These are phyloP conservation scores for Ciona savignyi DNA, from an alignment of 23 tunicate species.

Conservation along the genomic window DNA sequence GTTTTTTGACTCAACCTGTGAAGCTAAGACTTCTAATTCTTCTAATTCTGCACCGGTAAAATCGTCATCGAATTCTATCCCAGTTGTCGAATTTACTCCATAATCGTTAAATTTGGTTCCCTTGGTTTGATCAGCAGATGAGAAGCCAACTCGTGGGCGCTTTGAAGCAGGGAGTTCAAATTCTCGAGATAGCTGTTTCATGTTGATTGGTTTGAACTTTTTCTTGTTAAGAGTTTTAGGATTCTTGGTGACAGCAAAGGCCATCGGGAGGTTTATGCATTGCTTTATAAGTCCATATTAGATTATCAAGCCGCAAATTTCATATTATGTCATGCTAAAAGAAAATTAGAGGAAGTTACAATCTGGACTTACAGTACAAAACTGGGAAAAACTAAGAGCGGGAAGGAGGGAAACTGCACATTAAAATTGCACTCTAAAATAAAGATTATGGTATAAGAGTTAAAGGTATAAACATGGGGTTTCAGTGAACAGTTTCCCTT, in stretches of 20 bases:
- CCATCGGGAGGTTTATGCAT: too few relatives aligned
- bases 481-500: too few relatives aligned
- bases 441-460: too few relatives aligned
- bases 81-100: neutral
- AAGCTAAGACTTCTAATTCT: neutral
- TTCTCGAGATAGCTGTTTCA: neutral
- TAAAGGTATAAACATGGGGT: too few relatives aligned
- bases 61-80: neutral
- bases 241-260: neutral
- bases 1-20: neutral
- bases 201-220: neutral
- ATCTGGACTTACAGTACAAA: too few relatives aligned
- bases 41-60: neutral
- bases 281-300: too few relatives aligned
- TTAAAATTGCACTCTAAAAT: too few relatives aligned
- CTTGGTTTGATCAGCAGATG: neutral
- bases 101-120: neutral
- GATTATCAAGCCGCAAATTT: too few relatives aligned
- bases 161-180: neutral
- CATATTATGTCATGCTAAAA: too few relatives aligned
- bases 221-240: neutral
- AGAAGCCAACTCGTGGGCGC: neutral
- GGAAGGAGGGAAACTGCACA: too few relatives aligned
- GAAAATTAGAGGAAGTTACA: too few relatives aligned
- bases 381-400: too few relatives aligned